Evolutionary conservation across 92 coral and sea anemone species (phyloP).

Genomic region (Palythoa caribaeorum): DNA sequence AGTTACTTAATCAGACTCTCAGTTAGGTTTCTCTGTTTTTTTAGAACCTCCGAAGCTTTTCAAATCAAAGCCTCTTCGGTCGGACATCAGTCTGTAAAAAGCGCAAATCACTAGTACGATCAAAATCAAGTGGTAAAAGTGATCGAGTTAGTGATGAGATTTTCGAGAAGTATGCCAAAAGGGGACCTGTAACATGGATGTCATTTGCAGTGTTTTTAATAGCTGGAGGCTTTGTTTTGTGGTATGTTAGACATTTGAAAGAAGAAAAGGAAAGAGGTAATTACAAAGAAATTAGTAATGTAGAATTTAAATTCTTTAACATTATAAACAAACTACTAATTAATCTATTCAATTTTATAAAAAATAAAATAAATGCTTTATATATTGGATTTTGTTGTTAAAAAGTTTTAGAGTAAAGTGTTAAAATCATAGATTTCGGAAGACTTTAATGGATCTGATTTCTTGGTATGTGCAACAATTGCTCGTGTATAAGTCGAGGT

Average conservation of each 20-base stretch:
- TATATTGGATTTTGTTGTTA: too few relatives aligned
- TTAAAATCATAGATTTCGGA: too few relatives aligned
- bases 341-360: too few relatives aligned
- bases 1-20: not conserved
- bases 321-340: not conserved
- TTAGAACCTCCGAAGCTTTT: slow-evolving; percentile 12
- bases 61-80: slow-evolving; percentile 23
- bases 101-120: not conserved
- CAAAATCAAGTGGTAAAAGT: slow-evolving; percentile 18
- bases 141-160: slow-evolving; percentile 48
- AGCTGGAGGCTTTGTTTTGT: slow-evolving; percentile 90
- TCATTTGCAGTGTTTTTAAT: slow-evolving; percentile 77
- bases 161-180: slow-evolving; percentile 68
- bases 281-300: not conserved
- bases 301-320: too few relatives aligned
- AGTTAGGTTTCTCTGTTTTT: not conserved
- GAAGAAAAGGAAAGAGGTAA: slow-evolving; percentile 91
- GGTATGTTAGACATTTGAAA: slow-evolving; percentile 87
- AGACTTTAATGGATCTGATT: too few relatives aligned
- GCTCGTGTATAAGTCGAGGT: too few relatives aligned
- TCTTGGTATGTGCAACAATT: too few relatives aligned
- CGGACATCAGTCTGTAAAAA: slow-evolving; percentile 5
- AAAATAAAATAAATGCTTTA: too few relatives aligned
- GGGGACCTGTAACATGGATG: slow-evolving; percentile 96
- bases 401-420: too few relatives aligned